Percentiles rank a stretch among this genome's conserved stretches.
These are phyloP conservation scores for Galbula dea DNA, from an alignment of 2,113 vertebrate species.

Conservation along the genomic window DNA sequence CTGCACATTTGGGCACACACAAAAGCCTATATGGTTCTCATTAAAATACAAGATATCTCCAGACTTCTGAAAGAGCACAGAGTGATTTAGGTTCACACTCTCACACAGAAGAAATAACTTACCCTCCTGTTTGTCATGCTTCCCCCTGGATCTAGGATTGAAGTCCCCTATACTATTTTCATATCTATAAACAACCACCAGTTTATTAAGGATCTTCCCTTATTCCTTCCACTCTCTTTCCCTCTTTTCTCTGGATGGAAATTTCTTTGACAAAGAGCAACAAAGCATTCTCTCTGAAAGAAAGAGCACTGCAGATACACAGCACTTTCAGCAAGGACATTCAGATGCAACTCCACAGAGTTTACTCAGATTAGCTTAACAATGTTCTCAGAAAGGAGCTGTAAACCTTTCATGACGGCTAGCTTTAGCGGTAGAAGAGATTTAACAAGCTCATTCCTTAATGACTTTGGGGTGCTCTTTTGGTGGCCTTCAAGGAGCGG, in stretches of 20 bases:
- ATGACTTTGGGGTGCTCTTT: background rate
- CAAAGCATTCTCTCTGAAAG: conserved; percentile 30
- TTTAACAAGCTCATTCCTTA: conserved; percentile 38
- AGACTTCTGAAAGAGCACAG: conserved; percentile 16
- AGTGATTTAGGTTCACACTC: background rate
- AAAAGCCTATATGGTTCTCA: conserved; percentile 52
- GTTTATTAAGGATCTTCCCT: conserved; percentile 8
- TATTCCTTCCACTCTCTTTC: background rate
- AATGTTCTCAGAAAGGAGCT: conserved; percentile 27
- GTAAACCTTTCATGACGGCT: background rate
- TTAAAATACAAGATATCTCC: conserved; percentile 46
- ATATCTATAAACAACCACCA: conserved; percentile 3
- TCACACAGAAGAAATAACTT: conserved; percentile 1
- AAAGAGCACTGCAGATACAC: conserved; percentile 7
- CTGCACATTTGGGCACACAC: conserved; percentile 48
- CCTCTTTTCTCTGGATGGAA: background rate
- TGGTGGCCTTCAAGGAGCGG: conserved; percentile 28
- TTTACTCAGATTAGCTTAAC: conserved; percentile 23
- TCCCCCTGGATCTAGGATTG: background rate
- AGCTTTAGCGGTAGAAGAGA: background rate
- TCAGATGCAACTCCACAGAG: background rate
- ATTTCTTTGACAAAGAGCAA: conserved; percentile 43
- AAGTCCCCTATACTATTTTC: conserved; percentile 3
- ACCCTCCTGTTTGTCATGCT: background rate
- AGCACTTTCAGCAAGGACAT: conserved; percentile 13